Evolutionary conservation across 2,888 invertebrate species (phyloP), one percentile per base, ranked within the genome.

Genomic region (Clusia tigrina): DNA sequence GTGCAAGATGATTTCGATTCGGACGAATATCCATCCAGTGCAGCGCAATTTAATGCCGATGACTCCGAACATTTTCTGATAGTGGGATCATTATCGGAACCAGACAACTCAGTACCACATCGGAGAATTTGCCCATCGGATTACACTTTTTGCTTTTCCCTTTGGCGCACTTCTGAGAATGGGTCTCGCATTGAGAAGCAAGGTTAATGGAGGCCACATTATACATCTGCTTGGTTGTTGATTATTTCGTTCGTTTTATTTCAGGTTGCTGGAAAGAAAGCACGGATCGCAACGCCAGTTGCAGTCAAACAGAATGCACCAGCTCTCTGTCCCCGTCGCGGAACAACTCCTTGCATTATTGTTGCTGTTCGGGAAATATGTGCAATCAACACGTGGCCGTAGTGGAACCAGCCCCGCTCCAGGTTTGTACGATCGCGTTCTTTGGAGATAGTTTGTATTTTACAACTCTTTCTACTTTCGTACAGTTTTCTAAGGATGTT

Each of bases 361-460:
- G 96, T 76, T 96, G 95, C 80, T 96, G 95, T 78, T 88, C 88
- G 3, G 90, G 89, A 2, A 87, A 90, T 71, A 86, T 88, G 78
- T 96, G 96, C 83, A 96, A 96, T 83, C 86, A 86, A 15, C 77
- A 84, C 58, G 76, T 83, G 46, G 66, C 80, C 1, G 74, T 81
- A 2, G 80, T 81, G 26, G 78, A 79, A 42, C 74, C 80, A 1
- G 77, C 81, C 17, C 80, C 81, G 2, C 72, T 83, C 22, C 74
- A 79, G 56, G 77, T 79, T 38, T 72, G 71, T 46, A 58, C 18
- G 18, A 3, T 10, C 10, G n/a, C 6, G 42, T n/a, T n/a, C n/a
- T n/a, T 1, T 23, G 17, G 17, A 51, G 17, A 55, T 9, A n/a
- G 3, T n/a, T 54, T 12, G 26, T 12, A 2, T 25, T 26, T 2